phyloP scores from a whole-genome alignment of 2,888 invertebrate species.

The Scaptomyza polygonia region DNA sequence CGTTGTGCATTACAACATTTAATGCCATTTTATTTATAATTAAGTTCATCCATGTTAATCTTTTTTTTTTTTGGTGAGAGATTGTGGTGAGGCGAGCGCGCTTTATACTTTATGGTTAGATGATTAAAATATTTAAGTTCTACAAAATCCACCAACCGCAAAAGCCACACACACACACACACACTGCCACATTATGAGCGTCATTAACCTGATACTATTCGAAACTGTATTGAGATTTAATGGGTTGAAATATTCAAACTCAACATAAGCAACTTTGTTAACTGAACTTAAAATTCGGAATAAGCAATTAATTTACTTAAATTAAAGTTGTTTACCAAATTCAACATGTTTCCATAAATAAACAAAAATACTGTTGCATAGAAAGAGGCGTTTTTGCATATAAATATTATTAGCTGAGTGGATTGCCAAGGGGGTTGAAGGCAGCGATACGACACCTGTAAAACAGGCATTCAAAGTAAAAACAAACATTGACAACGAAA shows the following conservation, averaged over 20 bases:
- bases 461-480: slow-evolving; percentile 62
- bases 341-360: neutral
- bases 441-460: slow-evolving; percentile 4
- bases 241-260: neutral
- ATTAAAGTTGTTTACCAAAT: no score
- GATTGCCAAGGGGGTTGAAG: neutral
- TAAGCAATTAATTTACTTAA: no score
- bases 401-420: slow-evolving; percentile 18
- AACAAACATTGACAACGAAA: slow-evolving; percentile 69
- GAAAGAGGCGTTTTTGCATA: slow-evolving; percentile 21
- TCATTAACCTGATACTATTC: slow-evolving; percentile 7
- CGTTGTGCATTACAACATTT: neutral
- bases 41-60: slow-evolving; percentile 1
- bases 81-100: slow-evolving; percentile 25
- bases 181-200: neutral
- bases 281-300: no score
- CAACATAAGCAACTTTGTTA: no score
- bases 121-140: slow-evolving; percentile 13
- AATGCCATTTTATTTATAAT: slow-evolving; percentile 7
- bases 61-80: neutral
- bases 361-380: slow-evolving; percentile 26
- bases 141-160: slow-evolving; percentile 11
- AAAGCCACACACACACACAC: slow-evolving; percentile 1
- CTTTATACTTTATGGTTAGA: slow-evolving; percentile 28
- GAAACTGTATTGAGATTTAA: neutral